Evolutionary conservation across 2,113 vertebrate species (phyloP), one percentile per base, ranked within the genome.

Genomic region (Tupaia tana): DNA sequence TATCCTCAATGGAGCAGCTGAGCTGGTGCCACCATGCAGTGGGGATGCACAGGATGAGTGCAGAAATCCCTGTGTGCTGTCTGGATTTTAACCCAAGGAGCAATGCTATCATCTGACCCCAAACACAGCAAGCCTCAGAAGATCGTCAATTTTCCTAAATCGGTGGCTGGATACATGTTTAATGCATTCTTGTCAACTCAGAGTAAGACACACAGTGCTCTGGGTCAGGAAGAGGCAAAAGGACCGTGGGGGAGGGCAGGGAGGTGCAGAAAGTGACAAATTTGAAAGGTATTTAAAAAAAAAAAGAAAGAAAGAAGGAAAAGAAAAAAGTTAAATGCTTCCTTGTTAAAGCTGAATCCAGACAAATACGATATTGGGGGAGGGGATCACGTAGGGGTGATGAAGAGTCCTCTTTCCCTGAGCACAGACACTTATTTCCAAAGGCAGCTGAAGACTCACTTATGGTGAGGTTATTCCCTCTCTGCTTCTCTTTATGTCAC

Each of bases 61-160:
- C 18, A 0, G 6, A 71, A 90, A 92, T 88, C 59, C 63, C 77
- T 79, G 19, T 1, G 6, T 79, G 95, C 90, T 0, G 0, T 82
- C 92, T 90, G 94, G 94, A 97, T 96, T 96, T 96, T 97, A 98
- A 96, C 93, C 81, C 70, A 54, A 73, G 64, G 96, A 95, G 86
- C 86, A 96, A 89, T 29, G 95, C 97, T 98, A 96, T 83, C 95
- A 97, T 95, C 96, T 98, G 96, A 97, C 94, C 94, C 0, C 81
- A 85, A 96, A 90, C 6, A 96, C 81, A 97, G 89, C 85, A 97
- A 96, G 95, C 66, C 89, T 81, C 66, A 93, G n/a, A 97, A 97
- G 95, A 97, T 84, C 15, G 83, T 97, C 95, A 94, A 73, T 98
- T 96, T 74, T 89, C 92, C 86, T 94, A 95, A 96, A 93, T 31